A percentile compares a stretch with the other conserved stretches of the same genome.
These are phyloP conservation scores for Caracal caracal DNA, from an alignment of 2,113 vertebrate genomes.

Conservation along the genomic window DNA sequence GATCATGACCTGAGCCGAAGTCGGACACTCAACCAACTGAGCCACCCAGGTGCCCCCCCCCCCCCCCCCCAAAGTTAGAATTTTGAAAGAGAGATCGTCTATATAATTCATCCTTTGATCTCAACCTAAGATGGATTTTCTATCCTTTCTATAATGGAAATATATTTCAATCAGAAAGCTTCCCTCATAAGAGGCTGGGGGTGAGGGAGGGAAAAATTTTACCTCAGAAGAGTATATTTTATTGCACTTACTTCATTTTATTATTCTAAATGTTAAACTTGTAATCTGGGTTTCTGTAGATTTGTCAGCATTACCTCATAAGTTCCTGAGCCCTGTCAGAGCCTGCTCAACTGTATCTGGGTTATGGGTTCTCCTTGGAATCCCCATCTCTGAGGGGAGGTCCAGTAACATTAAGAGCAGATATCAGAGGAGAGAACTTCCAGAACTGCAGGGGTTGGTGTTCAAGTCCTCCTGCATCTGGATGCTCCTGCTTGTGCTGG, in stretches of 20 bases:
- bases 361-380: neutral
- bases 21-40: too few species aligned
- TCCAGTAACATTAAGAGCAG: neutral
- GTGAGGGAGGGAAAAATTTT: neutral
- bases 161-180: neutral
- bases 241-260: neutral
- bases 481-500: neutral
- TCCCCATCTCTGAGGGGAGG: neutral
- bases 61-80: neutral
- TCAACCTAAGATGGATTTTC: neutral
- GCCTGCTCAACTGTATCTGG: neutral
- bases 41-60: too few species aligned
- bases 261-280: neutral
- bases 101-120: neutral
- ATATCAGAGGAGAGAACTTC: neutral
- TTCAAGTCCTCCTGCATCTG: neutral
- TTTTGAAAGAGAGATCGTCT: neutral
- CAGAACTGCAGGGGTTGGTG: neutral
- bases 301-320: neutral
- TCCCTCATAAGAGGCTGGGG: neutral
- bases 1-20: too few species aligned
- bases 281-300: neutral
- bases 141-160: neutral
- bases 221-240: neutral
- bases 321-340: neutral